Conservation (phyloP, 2,113 vertebrate species). For the Gobio gobio region DNA sequence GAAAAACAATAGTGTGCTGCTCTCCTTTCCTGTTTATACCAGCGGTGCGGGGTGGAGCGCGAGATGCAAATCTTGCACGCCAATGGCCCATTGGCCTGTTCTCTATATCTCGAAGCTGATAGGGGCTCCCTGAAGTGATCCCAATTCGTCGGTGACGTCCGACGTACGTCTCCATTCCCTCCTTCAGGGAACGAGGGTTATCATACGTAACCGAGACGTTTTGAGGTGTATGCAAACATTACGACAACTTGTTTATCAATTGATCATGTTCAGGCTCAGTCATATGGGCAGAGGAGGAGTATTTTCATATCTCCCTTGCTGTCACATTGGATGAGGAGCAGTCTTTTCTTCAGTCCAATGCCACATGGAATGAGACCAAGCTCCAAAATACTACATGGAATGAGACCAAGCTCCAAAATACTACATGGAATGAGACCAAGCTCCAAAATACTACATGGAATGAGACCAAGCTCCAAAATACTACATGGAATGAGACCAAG, state of each 20-base stretch:
- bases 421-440: conserved; percentile 56
- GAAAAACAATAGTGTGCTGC: too few species aligned
- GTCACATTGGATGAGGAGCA: conserved; percentile 62
- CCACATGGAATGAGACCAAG: conserved; percentile 54
- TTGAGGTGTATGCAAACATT: neutral
- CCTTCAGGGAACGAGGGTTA: too few species aligned
- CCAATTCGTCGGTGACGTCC: too few species aligned
- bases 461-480: conserved; percentile 43
- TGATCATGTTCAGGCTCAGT: neutral
- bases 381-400: conserved; percentile 57
- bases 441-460: conserved; percentile 57
- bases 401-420: conserved; percentile 43
- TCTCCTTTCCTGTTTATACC: too few species aligned
- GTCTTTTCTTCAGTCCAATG: too few species aligned
- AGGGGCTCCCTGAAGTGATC: too few species aligned
- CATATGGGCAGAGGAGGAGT: conserved; percentile 52
- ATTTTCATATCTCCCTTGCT: neutral
- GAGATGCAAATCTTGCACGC: too few species aligned
- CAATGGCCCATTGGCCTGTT: too few species aligned
- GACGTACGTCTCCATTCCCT: too few species aligned
- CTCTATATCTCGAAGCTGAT: too few species aligned
- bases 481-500: conserved; percentile 62
- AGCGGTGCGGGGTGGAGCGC: too few species aligned
- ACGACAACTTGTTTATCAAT: neutral
- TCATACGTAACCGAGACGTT: neutral